phyloP scores from a whole-genome alignment of 2,888 invertebrate species.

The Imbricaverruca yamaguchii region DNA sequence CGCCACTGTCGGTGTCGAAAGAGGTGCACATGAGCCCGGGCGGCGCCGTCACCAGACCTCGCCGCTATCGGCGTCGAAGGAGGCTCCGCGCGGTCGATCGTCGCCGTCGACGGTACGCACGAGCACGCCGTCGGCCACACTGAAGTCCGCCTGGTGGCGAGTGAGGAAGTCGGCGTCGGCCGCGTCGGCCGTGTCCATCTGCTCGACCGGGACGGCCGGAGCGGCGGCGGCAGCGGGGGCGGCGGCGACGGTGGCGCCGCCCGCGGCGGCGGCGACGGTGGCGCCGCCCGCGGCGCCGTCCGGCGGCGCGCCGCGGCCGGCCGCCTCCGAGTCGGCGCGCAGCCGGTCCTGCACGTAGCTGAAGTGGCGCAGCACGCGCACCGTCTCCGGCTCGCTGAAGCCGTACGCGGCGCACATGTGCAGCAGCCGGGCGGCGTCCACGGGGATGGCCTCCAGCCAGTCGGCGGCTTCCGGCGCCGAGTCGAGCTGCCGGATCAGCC shows the following conservation, averaged over 20 bases:
- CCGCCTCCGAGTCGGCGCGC: neutral
- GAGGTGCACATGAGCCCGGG: neutral
- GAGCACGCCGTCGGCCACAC: neutral
- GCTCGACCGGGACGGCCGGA: neutral
- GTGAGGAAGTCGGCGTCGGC: neutral
- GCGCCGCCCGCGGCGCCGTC: neutral
- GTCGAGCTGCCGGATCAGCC: conserved; percentile 21
- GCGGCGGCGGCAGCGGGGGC: neutral
- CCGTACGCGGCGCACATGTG: neutral
- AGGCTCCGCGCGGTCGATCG: neutral
- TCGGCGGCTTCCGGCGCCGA: conserved; percentile 55
- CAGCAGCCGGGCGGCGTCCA: neutral
- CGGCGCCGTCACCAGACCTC: neutral
- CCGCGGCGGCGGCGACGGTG: neutral
- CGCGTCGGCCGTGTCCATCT: neutral
- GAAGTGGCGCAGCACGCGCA: neutral
- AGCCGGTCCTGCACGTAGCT: neutral
- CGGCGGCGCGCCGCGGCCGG: neutral
- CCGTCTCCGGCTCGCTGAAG: conserved; percentile 1
- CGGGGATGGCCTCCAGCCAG: conserved; percentile 49
- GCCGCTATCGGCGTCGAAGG: conserved; percentile 2
- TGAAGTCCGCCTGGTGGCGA: neutral
- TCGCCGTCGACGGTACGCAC: neutral
- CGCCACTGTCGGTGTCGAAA: too few species aligned
- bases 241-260: neutral